Base-by-base conservation (phyloP, 2,797 vertebrate genomes). In the Coluber constrictor region DNA sequence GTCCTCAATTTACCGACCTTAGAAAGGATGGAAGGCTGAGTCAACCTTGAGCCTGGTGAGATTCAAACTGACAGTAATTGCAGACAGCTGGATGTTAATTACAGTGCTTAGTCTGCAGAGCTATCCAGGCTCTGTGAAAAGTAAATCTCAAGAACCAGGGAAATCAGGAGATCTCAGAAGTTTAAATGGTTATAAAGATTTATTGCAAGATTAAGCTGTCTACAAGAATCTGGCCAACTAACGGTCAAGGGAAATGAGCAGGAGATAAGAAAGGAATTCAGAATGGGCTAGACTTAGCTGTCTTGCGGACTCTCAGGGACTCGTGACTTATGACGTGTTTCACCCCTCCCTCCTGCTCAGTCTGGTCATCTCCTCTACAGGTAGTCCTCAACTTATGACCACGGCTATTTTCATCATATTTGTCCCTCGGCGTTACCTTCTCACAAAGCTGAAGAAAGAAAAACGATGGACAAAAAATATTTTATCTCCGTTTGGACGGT, bases 291-390 rank as follows among this genome's bases (percentile, higher is more conserved):
- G 66, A 1, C 2, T 70, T 32, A 8, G n/a, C 16, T 70, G 2
- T 3, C n/a, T 70, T 74, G 66, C 6, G 1, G n/a, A 6, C 0
- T 0, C 0, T 0, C n/a, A 18, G 16, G n/a, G n/a, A 74, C 16
- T 37, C 1, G 3, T 74, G 15, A 74, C n/a, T 32, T 32, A 32
- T 32, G 16, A 37, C 0, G 7, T 32, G 13, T 37, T 37, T 37
- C 11, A 74, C n/a, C 3, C 66, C 66, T 32, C 15, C n/a, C 66
- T 70, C n/a, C 7, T 13, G 66, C 66, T 70, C 66, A 70, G n/a
- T n/a, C 66, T 18, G 15, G n/a, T 70, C n/a, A 32, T 70, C 15
- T 32, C 66, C n/a, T 70, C 6, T 18, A 32, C 29, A 70, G 29
- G 13, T 70, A n/a, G n/a, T 70, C 63, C 63, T 66, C 0, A 5